Evolutionary conservation across 2,113 vertebrate genomes (phyloP).

Genomic region (Turdus rufiventris): DNA sequence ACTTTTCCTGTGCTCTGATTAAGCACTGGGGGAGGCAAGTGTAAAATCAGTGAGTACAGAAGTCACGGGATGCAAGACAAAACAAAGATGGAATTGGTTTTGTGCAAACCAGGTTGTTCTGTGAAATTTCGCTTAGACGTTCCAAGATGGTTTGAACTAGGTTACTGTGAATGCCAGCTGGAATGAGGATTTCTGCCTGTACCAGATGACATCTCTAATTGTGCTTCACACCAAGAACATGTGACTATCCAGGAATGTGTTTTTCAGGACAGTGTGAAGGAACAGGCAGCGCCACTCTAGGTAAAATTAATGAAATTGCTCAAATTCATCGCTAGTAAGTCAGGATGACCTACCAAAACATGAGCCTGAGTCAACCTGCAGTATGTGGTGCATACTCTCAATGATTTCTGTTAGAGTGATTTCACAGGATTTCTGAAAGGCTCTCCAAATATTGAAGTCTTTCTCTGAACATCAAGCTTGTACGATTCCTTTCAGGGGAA

Average conservation of each 20-base stretch:
- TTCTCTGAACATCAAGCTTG: neutral
- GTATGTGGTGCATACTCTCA: neutral
- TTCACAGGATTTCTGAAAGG: neutral
- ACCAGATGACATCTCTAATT: neutral
- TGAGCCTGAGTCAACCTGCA: neutral
- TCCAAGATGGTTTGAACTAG: neutral
- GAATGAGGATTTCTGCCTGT: neutral
- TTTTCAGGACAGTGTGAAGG: neutral
- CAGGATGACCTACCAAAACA: neutral
- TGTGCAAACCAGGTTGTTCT: neutral
- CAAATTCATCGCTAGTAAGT: neutral
- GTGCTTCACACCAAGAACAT: neutral
- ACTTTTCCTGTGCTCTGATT: neutral
- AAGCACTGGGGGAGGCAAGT: neutral
- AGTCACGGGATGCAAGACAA: neutral
- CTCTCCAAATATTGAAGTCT: neutral
- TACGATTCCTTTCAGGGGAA: neutral
- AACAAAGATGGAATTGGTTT: accelerated
- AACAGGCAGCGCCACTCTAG: neutral
- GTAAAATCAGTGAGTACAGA: neutral
- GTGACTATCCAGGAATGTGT: neutral
- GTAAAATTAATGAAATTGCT: neutral
- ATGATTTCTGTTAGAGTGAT: neutral
- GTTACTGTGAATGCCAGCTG: neutral
- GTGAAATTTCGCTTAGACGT: neutral